A percentile compares a stretch with the other conserved stretches of the same genome.
Conservation (phyloP, 2,888 invertebrate genomes). For the Epinotia nisella region DNA sequence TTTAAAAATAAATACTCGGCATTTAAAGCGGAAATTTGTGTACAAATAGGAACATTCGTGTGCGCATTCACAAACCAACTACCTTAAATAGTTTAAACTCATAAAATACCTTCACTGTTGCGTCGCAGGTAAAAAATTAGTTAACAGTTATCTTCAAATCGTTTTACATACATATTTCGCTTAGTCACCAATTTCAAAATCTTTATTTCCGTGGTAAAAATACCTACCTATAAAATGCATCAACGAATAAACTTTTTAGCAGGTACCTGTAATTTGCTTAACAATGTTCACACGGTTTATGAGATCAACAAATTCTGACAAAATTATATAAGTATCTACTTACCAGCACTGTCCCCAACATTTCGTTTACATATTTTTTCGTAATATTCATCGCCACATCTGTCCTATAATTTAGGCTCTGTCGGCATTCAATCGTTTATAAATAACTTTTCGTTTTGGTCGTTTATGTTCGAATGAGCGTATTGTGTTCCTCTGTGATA, state of each 20-base stretch:
- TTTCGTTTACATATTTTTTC: constrained; percentile 59
- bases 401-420: constrained; percentile 48
- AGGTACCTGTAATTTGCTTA: background rate
- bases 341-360: constrained; percentile 64
- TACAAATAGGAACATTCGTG: too few relatives aligned
- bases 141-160: too few relatives aligned
- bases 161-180: too few relatives aligned
- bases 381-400: constrained; percentile 67
- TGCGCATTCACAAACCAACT: too few relatives aligned
- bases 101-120: too few relatives aligned
- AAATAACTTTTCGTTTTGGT: constrained; percentile 68
- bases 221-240: background rate
- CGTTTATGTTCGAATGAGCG: constrained; percentile 66
- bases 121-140: too few relatives aligned
- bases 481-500: constrained; percentile 57
- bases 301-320: background rate
- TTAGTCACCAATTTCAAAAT: too few relatives aligned
- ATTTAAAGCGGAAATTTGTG: too few relatives aligned
- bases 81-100: too few relatives aligned
- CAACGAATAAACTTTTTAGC: background rate
- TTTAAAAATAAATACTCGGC: too few relatives aligned
- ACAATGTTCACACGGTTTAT: too few relatives aligned
- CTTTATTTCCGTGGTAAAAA: too few relatives aligned
- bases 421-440: constrained; percentile 59
- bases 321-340: constrained; percentile 49